Evolutionary conservation across 2,888 invertebrate species (phyloP).

Genomic region (Enoplolaimus lenunculus): DNA sequence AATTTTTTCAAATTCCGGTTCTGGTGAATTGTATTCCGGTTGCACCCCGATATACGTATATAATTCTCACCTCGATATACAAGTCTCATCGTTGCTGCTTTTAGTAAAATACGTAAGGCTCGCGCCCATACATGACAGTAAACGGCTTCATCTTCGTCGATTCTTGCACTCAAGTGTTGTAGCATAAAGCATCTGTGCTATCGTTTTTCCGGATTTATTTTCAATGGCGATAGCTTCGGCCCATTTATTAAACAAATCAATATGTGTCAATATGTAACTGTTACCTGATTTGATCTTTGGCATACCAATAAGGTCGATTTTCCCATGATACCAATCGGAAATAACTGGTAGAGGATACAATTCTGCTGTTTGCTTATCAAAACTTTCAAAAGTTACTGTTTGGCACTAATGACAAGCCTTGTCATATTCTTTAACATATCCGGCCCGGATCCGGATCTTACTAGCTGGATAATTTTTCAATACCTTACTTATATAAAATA

Average conservation of each 20-base stretch:
- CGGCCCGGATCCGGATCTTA: too few relatives aligned
- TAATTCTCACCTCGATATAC: too few relatives aligned
- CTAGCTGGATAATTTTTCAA: too few relatives aligned
- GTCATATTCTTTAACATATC: background rate
- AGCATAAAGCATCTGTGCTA: background rate
- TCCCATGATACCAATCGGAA: background rate
- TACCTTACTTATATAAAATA: too few relatives aligned
- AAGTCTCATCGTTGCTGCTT: too few relatives aligned
- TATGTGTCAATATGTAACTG: background rate
- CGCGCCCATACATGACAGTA: background rate
- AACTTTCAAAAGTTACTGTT: background rate
- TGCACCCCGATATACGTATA: too few relatives aligned
- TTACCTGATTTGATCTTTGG: background rate
- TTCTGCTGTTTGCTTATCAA: background rate
- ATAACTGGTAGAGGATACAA: background rate
- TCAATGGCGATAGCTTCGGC: background rate
- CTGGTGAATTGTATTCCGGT: too few relatives aligned
- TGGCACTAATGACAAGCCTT: background rate
- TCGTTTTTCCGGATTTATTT: background rate
- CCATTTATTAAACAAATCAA: background rate
- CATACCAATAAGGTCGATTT: background rate
- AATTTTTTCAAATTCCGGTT: too few relatives aligned
- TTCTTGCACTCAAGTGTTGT: background rate
- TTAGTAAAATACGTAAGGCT: too few relatives aligned
- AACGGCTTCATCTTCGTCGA: background rate